A percentile compares a stretch with the other conserved stretches of the same genome.
These are phyloP conservation scores for zebrafish (Danio rerio) DNA, from an alignment of 2,113 vertebrate genomes.

Conservation along the genomic window DNA sequence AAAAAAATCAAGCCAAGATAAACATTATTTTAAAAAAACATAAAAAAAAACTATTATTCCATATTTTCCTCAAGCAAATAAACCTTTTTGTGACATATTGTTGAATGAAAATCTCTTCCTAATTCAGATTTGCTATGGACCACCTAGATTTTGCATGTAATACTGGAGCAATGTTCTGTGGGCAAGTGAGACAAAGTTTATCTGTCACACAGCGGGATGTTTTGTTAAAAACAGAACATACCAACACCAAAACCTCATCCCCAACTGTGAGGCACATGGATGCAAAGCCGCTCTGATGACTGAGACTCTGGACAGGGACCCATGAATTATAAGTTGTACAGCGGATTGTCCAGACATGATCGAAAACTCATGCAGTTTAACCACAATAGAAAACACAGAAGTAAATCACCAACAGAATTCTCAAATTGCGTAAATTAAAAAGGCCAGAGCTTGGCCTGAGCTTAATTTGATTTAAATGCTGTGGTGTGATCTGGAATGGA, in stretches of 20 bases:
- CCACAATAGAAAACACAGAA: conserved; percentile 5
- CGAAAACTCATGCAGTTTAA: background rate
- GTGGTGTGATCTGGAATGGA: conserved; percentile 4
- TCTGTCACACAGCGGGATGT: background rate
- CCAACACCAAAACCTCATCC: conserved; percentile 27
- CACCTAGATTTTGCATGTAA: background rate
- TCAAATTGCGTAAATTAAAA: background rate
- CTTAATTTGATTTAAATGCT: conserved; percentile 16
- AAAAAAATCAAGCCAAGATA: too few species aligned
- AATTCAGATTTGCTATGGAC: background rate
- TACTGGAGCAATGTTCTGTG: conserved; percentile 1
- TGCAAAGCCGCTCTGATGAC: conserved; percentile 1
- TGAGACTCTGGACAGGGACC: conserved; percentile 8
- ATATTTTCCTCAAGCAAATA: too few species aligned
- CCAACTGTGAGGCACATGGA: conserved; percentile 28
- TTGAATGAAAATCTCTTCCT: background rate
- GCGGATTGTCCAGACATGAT: conserved; percentile 4
- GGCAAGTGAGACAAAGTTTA: conserved; percentile 1
- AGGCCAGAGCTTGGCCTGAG: background rate
- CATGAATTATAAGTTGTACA: conserved; percentile 21
- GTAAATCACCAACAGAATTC: conserved; percentile 17
- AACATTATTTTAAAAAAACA: too few species aligned
- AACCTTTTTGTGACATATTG: too few species aligned
- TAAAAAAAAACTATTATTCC: too few species aligned
- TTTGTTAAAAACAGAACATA: conserved; percentile 16